phyloP scores from a whole-genome alignment of 2,888 invertebrate species.

The Ectropis crepuscularia region DNA sequence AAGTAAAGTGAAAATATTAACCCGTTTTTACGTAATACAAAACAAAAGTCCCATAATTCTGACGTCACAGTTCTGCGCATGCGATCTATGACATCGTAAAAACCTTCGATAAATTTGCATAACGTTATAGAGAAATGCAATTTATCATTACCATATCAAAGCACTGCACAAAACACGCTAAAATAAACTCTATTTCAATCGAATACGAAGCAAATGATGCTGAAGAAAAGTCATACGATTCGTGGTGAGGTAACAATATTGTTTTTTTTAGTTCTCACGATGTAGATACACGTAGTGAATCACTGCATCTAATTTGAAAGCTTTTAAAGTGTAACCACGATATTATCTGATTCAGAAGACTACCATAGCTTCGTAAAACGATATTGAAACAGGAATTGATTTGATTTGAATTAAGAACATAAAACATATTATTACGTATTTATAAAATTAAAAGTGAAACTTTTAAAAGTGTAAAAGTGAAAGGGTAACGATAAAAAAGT shows the following conservation, averaged over 20 bases:
- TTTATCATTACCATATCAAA: slow-evolving; percentile 52
- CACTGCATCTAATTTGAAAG: slow-evolving; percentile 22
- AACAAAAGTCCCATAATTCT: slow-evolving; percentile 15
- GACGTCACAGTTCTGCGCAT: slow-evolving; percentile 26
- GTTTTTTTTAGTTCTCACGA: slow-evolving; percentile 52
- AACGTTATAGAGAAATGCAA: slow-evolving; percentile 49
- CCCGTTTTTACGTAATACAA: slow-evolving; percentile 14
- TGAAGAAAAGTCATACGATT: slow-evolving; percentile 16
- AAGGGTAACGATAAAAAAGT: no score
- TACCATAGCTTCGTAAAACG: no score
- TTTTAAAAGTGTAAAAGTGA: not conserved
- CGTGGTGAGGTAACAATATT: slow-evolving; percentile 44
- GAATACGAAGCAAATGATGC: slow-evolving; percentile 1
- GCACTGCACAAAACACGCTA: slow-evolving; percentile 14
- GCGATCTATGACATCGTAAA: slow-evolving; percentile 32
- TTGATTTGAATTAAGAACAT: no score
- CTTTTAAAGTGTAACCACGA: slow-evolving; percentile 6
- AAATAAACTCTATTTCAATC: slow-evolving; percentile 11
- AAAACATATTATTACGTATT: not conserved
- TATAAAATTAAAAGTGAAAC: not conserved
- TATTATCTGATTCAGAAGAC: no score
- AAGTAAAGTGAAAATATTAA: slow-evolving; percentile 11
- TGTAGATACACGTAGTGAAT: slow-evolving; percentile 46
- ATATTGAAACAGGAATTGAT: no score
- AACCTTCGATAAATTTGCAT: slow-evolving; percentile 45